Base-by-base conservation (phyloP, 2,888 invertebrate species). In the Leucophenga montana region DNA sequence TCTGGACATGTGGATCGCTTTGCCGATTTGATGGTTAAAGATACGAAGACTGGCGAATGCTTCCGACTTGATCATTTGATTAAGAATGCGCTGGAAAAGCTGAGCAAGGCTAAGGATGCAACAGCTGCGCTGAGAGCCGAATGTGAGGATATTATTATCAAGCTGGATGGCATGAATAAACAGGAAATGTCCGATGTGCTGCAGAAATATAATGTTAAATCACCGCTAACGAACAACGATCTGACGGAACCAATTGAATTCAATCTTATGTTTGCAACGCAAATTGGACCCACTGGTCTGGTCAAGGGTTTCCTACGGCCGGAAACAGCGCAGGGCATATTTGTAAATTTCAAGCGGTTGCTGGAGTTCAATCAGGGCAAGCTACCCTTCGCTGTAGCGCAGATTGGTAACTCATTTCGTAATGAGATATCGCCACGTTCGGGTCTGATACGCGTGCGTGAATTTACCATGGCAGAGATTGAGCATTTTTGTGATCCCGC, bases 401-500 rank as follows among this genome's bases (percentile, higher is more conserved):
- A 99, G 90, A 98, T 99, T 84, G 99, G 99, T 75, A 96, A 96
- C 87, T 95, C 99, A 0, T 99, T 99, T 88, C 93, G 99, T 78
- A 99, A 99, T 90, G 99, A 99, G 91, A 99, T 99, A 82, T 99
- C 99, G 0, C 99, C 99, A 1, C 91, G 99, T 72, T 97, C 98
- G 75, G 99, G 99, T 0, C 90, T 99, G 11, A 94, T 99, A 57
- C 91, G 99, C 83, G 98, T 99, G 0, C 93, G 98, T 84, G 99
- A 99, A 88, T 99, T 99, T 86, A 99, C 98, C 0, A 99, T 99
- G 99, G 98, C 98, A 72, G 99, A 99, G 90, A 99, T 99, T 82
- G 99, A 99, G 89, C 98, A 99, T 90, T 99, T 99, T 88, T 98
- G 98, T 89, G 98, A 99, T 90, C 97, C 98, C 0, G 88, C 84